phyloP scores from a whole-genome alignment of 2,888 invertebrate genomes.

The Caenorhabditis macrosperma region DNA sequence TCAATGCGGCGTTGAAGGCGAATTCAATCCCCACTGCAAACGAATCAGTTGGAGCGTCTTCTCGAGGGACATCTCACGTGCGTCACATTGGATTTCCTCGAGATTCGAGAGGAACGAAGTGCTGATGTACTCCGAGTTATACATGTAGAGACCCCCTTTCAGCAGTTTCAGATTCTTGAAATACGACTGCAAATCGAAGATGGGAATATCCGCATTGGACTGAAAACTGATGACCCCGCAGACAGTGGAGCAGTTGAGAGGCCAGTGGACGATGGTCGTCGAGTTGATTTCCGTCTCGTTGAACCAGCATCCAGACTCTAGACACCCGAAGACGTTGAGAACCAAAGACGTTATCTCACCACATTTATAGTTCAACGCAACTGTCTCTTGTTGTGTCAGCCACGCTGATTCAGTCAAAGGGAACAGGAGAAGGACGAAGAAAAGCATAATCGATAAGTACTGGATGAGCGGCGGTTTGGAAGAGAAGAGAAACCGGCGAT shows the following conservation, averaged over 20 bases:
- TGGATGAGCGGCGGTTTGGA: not conserved
- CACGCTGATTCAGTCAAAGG: not conserved
- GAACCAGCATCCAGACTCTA: not conserved
- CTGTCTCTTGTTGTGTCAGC: not conserved
- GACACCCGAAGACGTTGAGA: too few species aligned
- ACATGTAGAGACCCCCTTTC: not conserved
- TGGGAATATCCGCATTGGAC: not conserved
- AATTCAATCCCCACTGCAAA: not conserved
- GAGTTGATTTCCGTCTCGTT: not conserved
- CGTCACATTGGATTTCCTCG: not conserved
- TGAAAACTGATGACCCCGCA: not conserved
- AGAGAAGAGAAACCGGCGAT: not conserved
- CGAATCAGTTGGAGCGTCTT: not conserved
- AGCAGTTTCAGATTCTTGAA: slow-evolving; percentile 23
- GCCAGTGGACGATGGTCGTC: not conserved
- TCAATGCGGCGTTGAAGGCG: not conserved
- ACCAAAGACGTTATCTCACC: too few species aligned
- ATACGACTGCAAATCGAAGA: slow-evolving; percentile 1
- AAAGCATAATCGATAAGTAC: not conserved
- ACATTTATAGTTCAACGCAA: not conserved
- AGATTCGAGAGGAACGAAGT: slow-evolving; percentile 6
- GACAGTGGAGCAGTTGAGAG: slow-evolving; percentile 9
- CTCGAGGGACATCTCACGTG: not conserved
- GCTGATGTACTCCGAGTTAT: not conserved
- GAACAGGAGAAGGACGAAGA: not conserved